phyloP scores from a whole-genome alignment of 2,113 vertebrate species.

The Saguinus imperator region DNA sequence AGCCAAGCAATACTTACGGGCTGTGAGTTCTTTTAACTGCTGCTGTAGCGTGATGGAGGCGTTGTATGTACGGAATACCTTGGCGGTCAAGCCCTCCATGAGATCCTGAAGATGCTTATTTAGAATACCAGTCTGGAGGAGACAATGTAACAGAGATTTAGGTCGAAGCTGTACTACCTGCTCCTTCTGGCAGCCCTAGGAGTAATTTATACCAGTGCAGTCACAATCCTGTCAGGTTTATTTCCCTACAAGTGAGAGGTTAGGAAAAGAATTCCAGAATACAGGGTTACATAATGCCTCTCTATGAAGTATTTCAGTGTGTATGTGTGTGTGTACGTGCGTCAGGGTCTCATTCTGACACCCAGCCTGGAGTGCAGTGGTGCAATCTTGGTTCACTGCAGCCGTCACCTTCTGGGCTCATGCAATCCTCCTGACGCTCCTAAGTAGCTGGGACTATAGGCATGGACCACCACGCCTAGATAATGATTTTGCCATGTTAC shows the following conservation, averaged over 20 bases:
- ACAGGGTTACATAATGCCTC: neutral
- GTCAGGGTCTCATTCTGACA: too few relatives aligned
- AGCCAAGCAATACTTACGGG: constrained; percentile 85
- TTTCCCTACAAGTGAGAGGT: neutral
- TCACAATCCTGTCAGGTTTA: neutral
- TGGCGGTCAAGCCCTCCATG: constrained; percentile 98
- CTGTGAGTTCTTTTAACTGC: constrained; percentile 92
- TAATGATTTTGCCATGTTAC: too few relatives aligned
- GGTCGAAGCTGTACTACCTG: neutral
- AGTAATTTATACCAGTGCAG: neutral
- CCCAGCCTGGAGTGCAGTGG: too few relatives aligned
- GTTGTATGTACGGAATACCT: constrained; percentile 99
- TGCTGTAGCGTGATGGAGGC: constrained; percentile 98
- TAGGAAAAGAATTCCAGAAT: constrained; percentile 21
- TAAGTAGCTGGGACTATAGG: too few relatives aligned
- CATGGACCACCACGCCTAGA: too few relatives aligned
- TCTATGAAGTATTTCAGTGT: neutral
- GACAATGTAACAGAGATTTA: constrained; percentile 56
- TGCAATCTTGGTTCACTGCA: too few relatives aligned
- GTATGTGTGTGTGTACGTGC: too few relatives aligned
- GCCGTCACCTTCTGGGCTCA: too few relatives aligned
- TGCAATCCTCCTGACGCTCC: too few relatives aligned
- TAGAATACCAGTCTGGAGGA: constrained; percentile 94
- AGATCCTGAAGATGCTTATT: constrained; percentile 99
- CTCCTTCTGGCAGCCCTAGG: neutral